A percentile compares a stretch with the other conserved stretches of the same genome.
Evolutionary conservation across 2,797 vertebrate species (phyloP).

Genomic region (Rhinatrema bivittatum): DNA sequence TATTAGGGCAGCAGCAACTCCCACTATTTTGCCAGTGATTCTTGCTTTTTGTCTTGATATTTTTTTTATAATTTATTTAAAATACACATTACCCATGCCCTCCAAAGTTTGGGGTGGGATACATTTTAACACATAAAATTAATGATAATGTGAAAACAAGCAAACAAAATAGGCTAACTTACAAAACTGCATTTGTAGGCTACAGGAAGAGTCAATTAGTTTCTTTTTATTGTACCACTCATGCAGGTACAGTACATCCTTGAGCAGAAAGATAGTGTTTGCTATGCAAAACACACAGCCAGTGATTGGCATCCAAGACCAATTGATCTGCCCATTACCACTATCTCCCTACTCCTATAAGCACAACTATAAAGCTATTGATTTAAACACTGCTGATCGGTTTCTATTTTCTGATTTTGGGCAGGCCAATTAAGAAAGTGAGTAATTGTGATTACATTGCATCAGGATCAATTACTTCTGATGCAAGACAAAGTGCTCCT

Average conservation of each 20-base stretch:
- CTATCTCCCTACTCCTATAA: conserved; percentile 66
- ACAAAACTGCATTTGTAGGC: too few relatives aligned
- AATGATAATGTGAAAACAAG: too few relatives aligned
- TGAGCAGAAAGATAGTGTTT: conserved; percentile 51
- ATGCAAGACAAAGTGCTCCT: conserved; percentile 68
- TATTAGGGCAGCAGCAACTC: too few relatives aligned
- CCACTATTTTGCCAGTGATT: too few relatives aligned
- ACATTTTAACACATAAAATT: too few relatives aligned
- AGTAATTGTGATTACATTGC: conserved; percentile 93
- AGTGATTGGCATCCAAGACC: conserved; percentile 69
- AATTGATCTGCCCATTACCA: conserved; percentile 79
- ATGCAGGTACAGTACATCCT: conserved; percentile 26
- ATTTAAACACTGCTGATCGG: conserved; percentile 78
- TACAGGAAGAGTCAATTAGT: too few relatives aligned
- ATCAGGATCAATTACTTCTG: conserved; percentile 84
- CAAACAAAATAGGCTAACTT: too few relatives aligned
- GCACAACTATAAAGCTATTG: conserved; percentile 86
- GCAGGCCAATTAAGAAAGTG: conserved; percentile 87
- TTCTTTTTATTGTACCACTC: conserved; percentile 34
- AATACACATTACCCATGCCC: too few relatives aligned
- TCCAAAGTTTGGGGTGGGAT: too few relatives aligned
- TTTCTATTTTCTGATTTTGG: conserved; percentile 87
- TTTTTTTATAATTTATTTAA: too few relatives aligned
- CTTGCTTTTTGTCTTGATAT: too few relatives aligned
- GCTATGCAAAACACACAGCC: conserved; percentile 66